Base-by-base conservation (phyloP, 2,888 invertebrate species). In the Branchellion lobata region DNA sequence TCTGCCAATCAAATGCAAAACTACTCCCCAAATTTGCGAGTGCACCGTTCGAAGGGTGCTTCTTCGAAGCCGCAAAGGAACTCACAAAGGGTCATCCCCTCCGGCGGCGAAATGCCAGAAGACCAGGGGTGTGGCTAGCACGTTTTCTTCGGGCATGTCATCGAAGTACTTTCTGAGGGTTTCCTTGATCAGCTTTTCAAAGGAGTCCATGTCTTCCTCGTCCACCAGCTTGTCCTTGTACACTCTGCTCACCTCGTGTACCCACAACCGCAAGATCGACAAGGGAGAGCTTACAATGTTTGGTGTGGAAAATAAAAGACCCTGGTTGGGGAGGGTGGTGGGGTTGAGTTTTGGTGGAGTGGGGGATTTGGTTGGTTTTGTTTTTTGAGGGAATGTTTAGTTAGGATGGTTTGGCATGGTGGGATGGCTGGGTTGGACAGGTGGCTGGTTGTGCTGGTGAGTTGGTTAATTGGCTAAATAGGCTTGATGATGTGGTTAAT, bases 41-140 rank as follows among this genome's bases (percentile, higher is more conserved):
- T n/a, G n/a, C n/a, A n/a, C n/a, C n/a, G n/a, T n/a, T n/a, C n/a
- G n/a, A n/a, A n/a, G n/a, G n/a, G n/a, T n/a, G n/a, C n/a, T n/a
- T n/a, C n/a, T n/a, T n/a, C 3, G 24, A 57, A n/a, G 3, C 8
- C 21, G 5, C 24, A 57, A 57, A n/a, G 21, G 24, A 3, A 57
- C 61, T 53, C 21, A 77, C 87, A 96, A 96, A 0, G 96, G 94
- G 85, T 97, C 96, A 29, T 96, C 96, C 83, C 96, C 93, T 78
- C 96, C 96, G 83, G 93, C 92, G 81, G 96, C 94, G 88, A 96
- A 97, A 88, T 97, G 97, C 86, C 95, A 96, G 88, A 92, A 96
- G 82, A 97, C 93, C 85, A 94, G 93, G 0, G 96, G 96, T 83
- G 92, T 94, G 83, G 92, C 93, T 86, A 94, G 92, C 76, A 95